Base-by-base conservation (phyloP, 1,140 invertebrate species). In the Nomia melanderi region DNA sequence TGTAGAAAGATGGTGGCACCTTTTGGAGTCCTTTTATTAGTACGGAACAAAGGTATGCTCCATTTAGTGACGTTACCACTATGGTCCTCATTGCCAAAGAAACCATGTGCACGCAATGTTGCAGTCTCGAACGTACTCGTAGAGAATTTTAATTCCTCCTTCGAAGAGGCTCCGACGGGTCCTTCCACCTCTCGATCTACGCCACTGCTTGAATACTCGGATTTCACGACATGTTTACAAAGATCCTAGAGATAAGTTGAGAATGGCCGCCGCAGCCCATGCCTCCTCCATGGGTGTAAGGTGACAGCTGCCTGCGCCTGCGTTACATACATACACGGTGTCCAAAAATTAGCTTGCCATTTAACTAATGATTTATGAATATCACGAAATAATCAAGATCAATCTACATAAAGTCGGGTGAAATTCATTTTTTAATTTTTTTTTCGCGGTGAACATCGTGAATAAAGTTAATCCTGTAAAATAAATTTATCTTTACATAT, bases 161-260 rank as follows among this genome's bases (percentile, higher is more conserved):
- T 54, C 27, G 44, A 67, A 44, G 72, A 83, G 65, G 65, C 73
- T 69, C 63, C 66, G 78, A 76, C 59, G 72, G 70, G 66, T 62
- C 69, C 60, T 70, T 73, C 77, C 81, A 83, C 88, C 85, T 81
- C 77, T 79, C 80, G 80, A 84, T 85, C 90, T 90, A 92, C 91
- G 91, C 91, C 90, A 92, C 87, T 92, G 91, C 85, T 80, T 76
- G 87, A 88, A 90, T 91, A 92, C 91, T 92, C 91, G 89, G 89
- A 92, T 92, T 92, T 92, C 91, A 92, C 91, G 91, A 92, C 91
- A 91, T 92, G 91, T 92, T 92, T 92, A 92, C 91, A 92, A 92
- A 91, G 91, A 92, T 92, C 91, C 90, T 90, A 90, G 90, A 92
- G 91, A 92, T 92, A 92, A 92, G 91, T 92, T 92, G 90, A 91